Evolutionary conservation across 2,113 vertebrate species (phyloP).

Genomic region (Gadus chalcogrammus): DNA sequence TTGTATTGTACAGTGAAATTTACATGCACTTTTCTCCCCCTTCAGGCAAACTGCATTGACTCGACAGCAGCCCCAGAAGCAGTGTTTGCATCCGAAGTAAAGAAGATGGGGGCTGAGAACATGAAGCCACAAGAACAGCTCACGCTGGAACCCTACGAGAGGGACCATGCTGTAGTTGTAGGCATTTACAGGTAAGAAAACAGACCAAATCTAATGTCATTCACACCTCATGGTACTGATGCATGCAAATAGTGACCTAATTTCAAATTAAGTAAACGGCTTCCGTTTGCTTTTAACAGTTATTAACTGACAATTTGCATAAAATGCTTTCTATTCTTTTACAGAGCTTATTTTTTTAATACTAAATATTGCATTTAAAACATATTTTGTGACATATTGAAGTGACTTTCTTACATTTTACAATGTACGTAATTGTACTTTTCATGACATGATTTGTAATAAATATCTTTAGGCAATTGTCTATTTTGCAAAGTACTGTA

Average conservation of each 20-base stretch:
- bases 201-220: too few relatives aligned
- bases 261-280: too few relatives aligned
- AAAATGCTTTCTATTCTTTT: background rate
- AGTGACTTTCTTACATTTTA: background rate
- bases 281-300: too few relatives aligned
- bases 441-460: too few relatives aligned
- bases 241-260: too few relatives aligned
- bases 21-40: background rate
- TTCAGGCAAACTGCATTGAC: slow-evolving; percentile 91
- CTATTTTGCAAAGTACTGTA: background rate
- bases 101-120: slow-evolving; percentile 90
- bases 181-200: slow-evolving; percentile 84
- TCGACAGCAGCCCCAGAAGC: slow-evolving; percentile 90
- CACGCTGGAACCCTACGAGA: slow-evolving; percentile 89
- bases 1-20: too few relatives aligned
- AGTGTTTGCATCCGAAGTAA: slow-evolving; percentile 87
- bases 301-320: background rate
- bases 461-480: background rate
- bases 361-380: background rate
- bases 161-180: slow-evolving; percentile 91
- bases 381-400: background rate
- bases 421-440: background rate
- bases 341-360: too few relatives aligned
- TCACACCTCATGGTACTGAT: too few relatives aligned
- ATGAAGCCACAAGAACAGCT: slow-evolving; percentile 95